Conservation (phyloP, 2,888 invertebrate species). For the Cordylochernes scorpioides region DNA sequence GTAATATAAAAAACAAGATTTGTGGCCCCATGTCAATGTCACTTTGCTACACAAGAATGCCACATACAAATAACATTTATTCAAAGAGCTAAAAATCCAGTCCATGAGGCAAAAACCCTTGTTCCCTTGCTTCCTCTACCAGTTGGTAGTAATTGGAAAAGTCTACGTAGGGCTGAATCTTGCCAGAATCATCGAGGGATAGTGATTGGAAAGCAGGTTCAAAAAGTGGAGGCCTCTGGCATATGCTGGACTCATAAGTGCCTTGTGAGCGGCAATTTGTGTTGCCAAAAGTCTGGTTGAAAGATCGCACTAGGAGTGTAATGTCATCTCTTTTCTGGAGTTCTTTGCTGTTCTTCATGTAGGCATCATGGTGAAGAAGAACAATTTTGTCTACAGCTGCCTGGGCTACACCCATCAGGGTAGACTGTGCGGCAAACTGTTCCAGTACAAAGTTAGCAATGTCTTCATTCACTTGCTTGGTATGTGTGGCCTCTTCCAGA, state of each 20-base stretch:
- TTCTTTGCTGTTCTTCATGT: conserved; percentile 26
- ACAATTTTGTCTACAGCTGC: conserved; percentile 57
- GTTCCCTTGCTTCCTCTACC: conserved; percentile 31
- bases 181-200: conserved; percentile 35
- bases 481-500: conserved; percentile 45
- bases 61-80: too few species aligned
- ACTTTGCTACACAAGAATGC: too few species aligned
- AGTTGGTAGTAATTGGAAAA: conserved; percentile 50
- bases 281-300: neutral
- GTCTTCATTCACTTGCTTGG: conserved; percentile 51
- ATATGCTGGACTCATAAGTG: neutral
- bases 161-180: conserved; percentile 53
- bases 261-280: conserved; percentile 7
- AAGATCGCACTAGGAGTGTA: conserved; percentile 37
- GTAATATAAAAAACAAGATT: too few species aligned
- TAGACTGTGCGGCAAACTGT: conserved; percentile 45
- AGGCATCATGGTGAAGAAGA: conserved; percentile 50
- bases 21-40: too few species aligned
- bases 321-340: conserved; percentile 45
- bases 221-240: too few species aligned
- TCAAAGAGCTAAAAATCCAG: too few species aligned
- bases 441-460: conserved; percentile 50
- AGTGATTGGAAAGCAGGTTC: too few species aligned
- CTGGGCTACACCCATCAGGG: conserved; percentile 54
- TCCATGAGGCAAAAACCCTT: too few species aligned